Evolutionary conservation across 2,797 vertebrate genomes (phyloP).

Genomic region (Ceryle rudis): DNA sequence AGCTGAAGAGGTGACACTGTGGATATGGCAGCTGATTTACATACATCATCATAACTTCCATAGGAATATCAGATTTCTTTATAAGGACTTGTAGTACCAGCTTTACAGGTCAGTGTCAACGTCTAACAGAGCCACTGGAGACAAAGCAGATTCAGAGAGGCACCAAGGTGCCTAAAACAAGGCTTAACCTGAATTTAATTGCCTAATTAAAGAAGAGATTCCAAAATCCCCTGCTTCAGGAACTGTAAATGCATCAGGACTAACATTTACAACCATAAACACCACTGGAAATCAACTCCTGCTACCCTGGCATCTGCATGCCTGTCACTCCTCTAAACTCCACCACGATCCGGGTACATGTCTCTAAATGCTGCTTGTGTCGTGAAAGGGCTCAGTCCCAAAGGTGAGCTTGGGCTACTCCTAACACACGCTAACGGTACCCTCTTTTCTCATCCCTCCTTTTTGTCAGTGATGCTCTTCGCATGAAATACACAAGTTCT

Average conservation of each 20-base stretch:
- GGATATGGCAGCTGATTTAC: slow-evolving; percentile 71
- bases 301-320: neutral
- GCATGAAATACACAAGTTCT: neutral
- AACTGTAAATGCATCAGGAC: neutral
- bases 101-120: slow-evolving; percentile 54
- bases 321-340: neutral
- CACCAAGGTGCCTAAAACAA: neutral
- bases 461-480: neutral
- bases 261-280: neutral
- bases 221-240: slow-evolving; percentile 10
- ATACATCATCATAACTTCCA: slow-evolving; percentile 73
- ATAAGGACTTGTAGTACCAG: slow-evolving; percentile 55
- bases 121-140: slow-evolving; percentile 23
- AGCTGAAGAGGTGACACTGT: slow-evolving; percentile 58
- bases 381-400: rapidly evolving
- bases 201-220: slow-evolving; percentile 29
- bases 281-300: neutral
- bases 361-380: neutral
- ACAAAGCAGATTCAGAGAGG: slow-evolving; percentile 25
- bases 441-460: neutral
- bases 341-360: neutral
- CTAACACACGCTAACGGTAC: rapidly evolving
- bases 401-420: neutral
- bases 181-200: slow-evolving; percentile 44
- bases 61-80: slow-evolving; percentile 70